These are phyloP conservation scores for Gasteruption jaculator DNA, from an alignment of 2,888 invertebrate species.

Conservation along the genomic window DNA sequence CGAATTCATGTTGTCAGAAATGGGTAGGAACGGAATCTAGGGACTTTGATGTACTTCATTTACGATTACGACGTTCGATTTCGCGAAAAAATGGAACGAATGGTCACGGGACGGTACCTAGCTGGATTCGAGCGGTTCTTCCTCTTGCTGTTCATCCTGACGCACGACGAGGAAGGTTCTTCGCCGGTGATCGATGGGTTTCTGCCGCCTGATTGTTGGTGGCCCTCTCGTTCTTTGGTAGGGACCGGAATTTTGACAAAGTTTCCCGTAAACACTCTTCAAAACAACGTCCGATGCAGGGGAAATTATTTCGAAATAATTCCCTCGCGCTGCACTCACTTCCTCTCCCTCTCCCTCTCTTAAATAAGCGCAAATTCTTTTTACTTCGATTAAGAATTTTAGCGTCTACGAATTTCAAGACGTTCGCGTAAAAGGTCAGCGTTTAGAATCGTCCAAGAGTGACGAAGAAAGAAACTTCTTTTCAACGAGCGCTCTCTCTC, in stretches of 20 bases:
- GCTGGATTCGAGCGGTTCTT: constrained; percentile 77
- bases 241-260: constrained; percentile 79
- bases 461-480: too few relatives aligned
- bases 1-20: neutral
- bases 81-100: constrained; percentile 15
- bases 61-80: constrained; percentile 7
- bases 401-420: too few relatives aligned
- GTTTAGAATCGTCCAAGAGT: too few relatives aligned
- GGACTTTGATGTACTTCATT: neutral
- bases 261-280: constrained; percentile 39
- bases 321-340: constrained; percentile 1
- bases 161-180: constrained; percentile 49
- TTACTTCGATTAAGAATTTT: too few relatives aligned
- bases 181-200: constrained; percentile 43
- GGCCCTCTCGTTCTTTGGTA: constrained; percentile 75
- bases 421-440: too few relatives aligned
- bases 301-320: constrained; percentile 11
- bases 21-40: neutral
- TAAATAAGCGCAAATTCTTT: too few relatives aligned
- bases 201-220: constrained; percentile 65
- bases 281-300: constrained; percentile 20
- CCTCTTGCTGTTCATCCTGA: constrained; percentile 76
- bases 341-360: constrained; percentile 9
- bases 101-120: constrained; percentile 57
- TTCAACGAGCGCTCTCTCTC: too few relatives aligned